These are phyloP conservation scores for Galbula dea DNA, from an alignment of 2,113 vertebrate genomes.

Conservation along the genomic window DNA sequence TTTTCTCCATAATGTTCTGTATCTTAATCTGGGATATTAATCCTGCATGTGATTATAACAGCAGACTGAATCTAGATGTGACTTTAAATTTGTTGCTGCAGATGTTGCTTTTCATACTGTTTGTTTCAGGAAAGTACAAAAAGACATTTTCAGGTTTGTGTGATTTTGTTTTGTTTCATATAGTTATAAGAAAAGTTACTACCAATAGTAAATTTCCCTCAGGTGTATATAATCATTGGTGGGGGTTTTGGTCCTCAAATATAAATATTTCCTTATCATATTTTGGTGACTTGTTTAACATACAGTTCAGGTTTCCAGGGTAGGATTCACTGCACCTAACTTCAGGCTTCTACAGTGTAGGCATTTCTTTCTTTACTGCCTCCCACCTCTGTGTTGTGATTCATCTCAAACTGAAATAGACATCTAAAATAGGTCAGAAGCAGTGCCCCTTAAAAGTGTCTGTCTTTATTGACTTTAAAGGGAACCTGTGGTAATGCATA, in stretches of 20 bases:
- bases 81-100: neutral
- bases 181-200: neutral
- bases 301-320: neutral
- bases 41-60: slow-evolving; percentile 11
- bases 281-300: slow-evolving; percentile 12
- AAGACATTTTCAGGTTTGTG: neutral
- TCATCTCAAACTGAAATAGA: slow-evolving; percentile 54
- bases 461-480: neutral
- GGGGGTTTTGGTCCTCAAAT: neutral
- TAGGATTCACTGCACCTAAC: slow-evolving; percentile 11
- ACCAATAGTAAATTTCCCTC: neutral
- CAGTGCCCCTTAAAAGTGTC: neutral
- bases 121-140: neutral
- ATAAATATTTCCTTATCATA: neutral
- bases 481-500: neutral
- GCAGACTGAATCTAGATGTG: neutral
- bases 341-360: slow-evolving; percentile 21
- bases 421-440: slow-evolving; percentile 52
- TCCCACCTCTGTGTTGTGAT: slow-evolving; percentile 44
- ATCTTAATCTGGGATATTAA: neutral
- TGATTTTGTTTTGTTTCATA: neutral
- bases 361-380: slow-evolving; percentile 42
- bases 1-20: neutral
- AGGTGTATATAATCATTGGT: neutral
- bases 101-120: neutral